Base-by-base conservation (phyloP, 2,797 vertebrate genomes). In the Sebastes wilsoni region DNA sequence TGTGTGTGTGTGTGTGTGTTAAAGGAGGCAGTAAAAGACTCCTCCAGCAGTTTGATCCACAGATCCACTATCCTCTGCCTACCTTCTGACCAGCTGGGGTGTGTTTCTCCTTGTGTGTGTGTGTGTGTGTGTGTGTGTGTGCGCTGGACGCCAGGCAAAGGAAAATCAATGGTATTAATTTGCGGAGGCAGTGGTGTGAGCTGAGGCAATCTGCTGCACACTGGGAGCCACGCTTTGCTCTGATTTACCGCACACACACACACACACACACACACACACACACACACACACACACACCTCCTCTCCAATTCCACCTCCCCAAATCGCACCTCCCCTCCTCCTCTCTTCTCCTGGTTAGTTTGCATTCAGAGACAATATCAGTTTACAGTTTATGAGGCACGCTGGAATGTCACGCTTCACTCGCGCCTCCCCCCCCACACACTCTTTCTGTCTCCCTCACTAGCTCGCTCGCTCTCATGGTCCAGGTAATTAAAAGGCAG, bases 91-190 rank as follows among this genome's bases (percentile, higher is more conserved):
- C 84, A 80, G 83, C 75, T 77, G 58, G 61, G 25, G 54, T 67
- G 69, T 80, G 64, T 42, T 34, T 66, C 46, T 46, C 42, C 42
- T 46, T 46, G 59, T 59, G 42, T 67, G 27, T 66, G 38, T 56
- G 27, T 54, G 8, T 60, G 32, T 80, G 75, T 67, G 27, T 66
- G 49, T 56, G 27, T 55, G 8, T 61, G 75, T 49, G 69, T 62
- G 49, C 78, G 75, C 84, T 89, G 89, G 89, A 93, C 49, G 78
- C 75, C 78, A 81, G 84, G 88, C 88, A 91, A 90, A 93, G 81
- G 71, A 92, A 95, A 95, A 96, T 96, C 95, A 94, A 96, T 96
- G 89, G 92, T 92, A 95, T 95, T 96, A 94, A 96, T 96, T 96
- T 95, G 93, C 79, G 38, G 90, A 95, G 91, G 93, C 94, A 95